These are phyloP conservation scores for Acanthurus lineatus DNA, from an alignment of 2,797 vertebrate species.

Conservation along the genomic window DNA sequence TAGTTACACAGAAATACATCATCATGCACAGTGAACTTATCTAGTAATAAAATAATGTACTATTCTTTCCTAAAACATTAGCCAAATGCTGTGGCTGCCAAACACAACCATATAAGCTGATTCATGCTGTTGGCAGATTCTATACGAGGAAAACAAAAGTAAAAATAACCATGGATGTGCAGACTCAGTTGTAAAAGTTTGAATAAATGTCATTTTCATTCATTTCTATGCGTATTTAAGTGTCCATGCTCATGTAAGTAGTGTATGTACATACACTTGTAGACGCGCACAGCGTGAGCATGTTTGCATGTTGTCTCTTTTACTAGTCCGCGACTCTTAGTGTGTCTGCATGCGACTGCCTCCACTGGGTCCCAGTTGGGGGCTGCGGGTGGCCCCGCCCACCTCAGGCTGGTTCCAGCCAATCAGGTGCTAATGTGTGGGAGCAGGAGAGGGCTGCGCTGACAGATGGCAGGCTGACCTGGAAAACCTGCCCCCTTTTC, in stretches of 20 bases:
- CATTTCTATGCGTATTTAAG: background rate
- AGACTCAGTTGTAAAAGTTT: background rate
- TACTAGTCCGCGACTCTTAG: constrained; percentile 11
- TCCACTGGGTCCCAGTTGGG: constrained; percentile 44
- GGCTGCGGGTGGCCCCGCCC: constrained; percentile 50
- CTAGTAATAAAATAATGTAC: background rate
- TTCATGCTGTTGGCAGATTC: background rate
- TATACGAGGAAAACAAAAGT: too few relatives aligned
- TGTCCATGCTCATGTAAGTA: background rate
- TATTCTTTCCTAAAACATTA: background rate
- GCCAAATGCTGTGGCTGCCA: too few relatives aligned
- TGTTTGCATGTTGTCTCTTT: constrained; percentile 28
- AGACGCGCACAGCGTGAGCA: constrained; percentile 5
- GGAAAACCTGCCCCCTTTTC: constrained; percentile 94
- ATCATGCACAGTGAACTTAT: background rate
- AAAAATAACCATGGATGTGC: too few relatives aligned
- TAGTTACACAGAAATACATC: background rate
- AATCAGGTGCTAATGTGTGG: constrained; percentile 94
- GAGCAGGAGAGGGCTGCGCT: constrained; percentile 86
- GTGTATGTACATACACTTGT: background rate
- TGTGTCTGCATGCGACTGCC: constrained; percentile 82
- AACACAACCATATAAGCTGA: too few relatives aligned
- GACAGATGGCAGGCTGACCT: constrained; percentile 91
- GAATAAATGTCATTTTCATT: background rate
- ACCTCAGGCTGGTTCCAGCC: constrained; percentile 80